These are phyloP conservation scores for Spilosoma lubricipeda DNA, from an alignment of 2,888 invertebrate species.

Conservation along the genomic window DNA sequence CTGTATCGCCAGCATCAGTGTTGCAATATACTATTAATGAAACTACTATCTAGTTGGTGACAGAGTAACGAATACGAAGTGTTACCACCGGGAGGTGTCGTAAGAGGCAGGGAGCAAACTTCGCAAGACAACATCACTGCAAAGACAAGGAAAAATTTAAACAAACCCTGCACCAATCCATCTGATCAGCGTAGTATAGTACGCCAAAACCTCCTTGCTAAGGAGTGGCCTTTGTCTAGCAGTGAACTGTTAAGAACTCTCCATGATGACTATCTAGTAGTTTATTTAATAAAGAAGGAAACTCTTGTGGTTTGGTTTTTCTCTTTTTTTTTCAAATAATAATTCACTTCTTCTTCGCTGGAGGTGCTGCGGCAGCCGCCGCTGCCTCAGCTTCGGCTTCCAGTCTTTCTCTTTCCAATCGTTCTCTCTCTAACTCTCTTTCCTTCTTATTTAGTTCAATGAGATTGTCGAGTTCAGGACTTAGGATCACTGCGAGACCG, in stretches of 20 bases:
- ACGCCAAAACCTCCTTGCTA: too few species aligned
- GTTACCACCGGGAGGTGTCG: too few species aligned
- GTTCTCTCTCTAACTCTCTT: conserved; percentile 65
- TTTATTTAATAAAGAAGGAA: not conserved
- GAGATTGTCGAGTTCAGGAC: conserved; percentile 77
- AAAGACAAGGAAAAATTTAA: too few species aligned
- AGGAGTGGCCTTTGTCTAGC: too few species aligned
- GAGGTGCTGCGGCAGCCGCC: not conserved
- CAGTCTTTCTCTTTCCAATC: conserved; percentile 56
- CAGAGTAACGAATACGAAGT: too few species aligned
- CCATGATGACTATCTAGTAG: not conserved
- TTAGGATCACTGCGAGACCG: conserved; percentile 73
- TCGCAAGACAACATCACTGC: too few species aligned
- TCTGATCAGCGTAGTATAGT: too few species aligned
- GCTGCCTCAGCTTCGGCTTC: conserved; percentile 28
- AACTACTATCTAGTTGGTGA: too few species aligned
- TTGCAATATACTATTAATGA: not conserved
- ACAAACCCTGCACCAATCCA: too few species aligned
- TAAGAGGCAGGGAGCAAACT: too few species aligned
- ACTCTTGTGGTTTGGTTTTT: not conserved
- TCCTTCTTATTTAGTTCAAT: conserved; percentile 74
- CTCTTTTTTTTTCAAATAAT: not conserved
- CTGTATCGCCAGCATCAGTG: not conserved
- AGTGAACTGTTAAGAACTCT: too few species aligned
- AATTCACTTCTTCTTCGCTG: not conserved